Conservation (phyloP, 1,140 invertebrate species). For the Pseudomyrmex gracilis region DNA sequence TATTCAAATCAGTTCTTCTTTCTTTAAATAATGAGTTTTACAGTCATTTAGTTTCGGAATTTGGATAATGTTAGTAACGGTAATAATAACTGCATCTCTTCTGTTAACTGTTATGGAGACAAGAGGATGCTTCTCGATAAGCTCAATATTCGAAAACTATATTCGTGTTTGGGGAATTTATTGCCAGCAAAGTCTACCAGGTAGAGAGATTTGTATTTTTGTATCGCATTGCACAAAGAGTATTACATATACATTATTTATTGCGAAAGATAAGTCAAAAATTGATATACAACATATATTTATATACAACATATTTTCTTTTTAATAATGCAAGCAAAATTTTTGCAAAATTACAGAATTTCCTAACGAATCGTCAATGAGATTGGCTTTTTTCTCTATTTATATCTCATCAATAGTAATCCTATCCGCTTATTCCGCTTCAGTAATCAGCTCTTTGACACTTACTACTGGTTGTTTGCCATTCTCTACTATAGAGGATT, state of each 20-base stretch:
- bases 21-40: no score
- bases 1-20: no score
- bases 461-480: constrained; percentile 56
- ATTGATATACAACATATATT: not conserved
- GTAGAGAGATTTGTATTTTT: constrained; percentile 47
- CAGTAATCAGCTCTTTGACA: constrained; percentile 74
- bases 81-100: constrained; percentile 63
- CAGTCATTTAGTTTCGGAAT: constrained; percentile 66
- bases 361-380: constrained; percentile 64
- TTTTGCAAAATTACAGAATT: constrained; percentile 62
- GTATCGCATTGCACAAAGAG: not conserved
- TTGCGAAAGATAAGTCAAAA: no score
- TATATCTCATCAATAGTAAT: constrained; percentile 71
- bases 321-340: not conserved
- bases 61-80: constrained; percentile 67
- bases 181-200: constrained; percentile 76
- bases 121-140: constrained; percentile 21
- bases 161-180: constrained; percentile 74
- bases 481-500: constrained; percentile 71
- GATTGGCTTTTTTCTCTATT: constrained; percentile 73
- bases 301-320: not conserved
- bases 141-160: constrained; percentile 60
- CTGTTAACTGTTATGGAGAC: constrained; percentile 71
- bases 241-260: not conserved
- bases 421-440: constrained; percentile 73